Evolutionary conservation across 2,888 invertebrate species (phyloP), one percentile per base, ranked within the genome.

Genomic region (Calliphora vomitoria): DNA sequence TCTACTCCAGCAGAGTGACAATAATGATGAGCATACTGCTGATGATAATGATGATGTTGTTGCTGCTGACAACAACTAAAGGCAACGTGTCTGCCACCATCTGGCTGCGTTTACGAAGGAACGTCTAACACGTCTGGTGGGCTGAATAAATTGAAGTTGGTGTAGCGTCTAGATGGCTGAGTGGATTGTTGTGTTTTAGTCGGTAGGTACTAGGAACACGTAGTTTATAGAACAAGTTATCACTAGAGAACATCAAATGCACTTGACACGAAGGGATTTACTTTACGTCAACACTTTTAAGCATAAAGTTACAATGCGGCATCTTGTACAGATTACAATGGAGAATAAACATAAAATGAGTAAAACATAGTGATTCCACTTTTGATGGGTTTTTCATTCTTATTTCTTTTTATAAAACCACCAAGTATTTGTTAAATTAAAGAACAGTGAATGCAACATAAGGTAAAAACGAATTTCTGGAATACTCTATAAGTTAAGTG

Each of bases 221-320:
- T 82, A 82, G 44, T 76, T 62, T 78, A 58, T 60, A n/a, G 25
- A 58, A 80, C 20, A 53, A 75, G 74, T 75, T 79, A 75, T 82
- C 82, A 68, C 55, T 74, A 18, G 69, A 53, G 78, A 82, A 85
- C 85, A 87, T 82, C 78, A 87, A 80, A 85, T 85, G 85, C 71
- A 87, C 87, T 87, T 87, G 87, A 87, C 85, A 82, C 87, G 82
- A 79, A 85, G 64, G 75, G 69, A 79, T 87, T 85, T 82, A 82
- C 64, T 85, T 75, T 79, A 81, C 55, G 53, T 69, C 80, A 85
- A 85, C 87, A 85, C 82, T 84, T 82, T 72, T 47, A 62, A 62
- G 25, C 78, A 82, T 55, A 58, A 82, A 55, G 82, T 85, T 85
- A 69, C 68, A 82, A 41, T 75, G 87, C 87, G 79, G 69, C 64